Evolutionary conservation across 2,113 vertebrate species (phyloP).

Genomic region (Hippocampus barbouri): DNA sequence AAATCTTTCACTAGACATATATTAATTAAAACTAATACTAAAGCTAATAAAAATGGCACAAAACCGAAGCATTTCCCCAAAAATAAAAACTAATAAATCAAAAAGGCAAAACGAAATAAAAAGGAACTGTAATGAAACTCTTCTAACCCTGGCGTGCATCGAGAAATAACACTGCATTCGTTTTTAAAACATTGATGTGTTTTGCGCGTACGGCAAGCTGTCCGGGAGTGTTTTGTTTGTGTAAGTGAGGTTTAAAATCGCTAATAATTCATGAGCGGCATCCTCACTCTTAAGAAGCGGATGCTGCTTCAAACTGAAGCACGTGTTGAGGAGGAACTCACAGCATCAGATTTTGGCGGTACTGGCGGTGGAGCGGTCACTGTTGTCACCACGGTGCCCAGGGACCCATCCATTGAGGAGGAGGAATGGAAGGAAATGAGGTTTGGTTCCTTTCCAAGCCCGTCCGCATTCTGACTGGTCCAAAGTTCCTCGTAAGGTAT

Average conservation of each 20-base stretch:
- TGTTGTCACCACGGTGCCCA: slow-evolving; percentile 65
- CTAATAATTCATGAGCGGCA: slow-evolving; percentile 61
- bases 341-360: slow-evolving; percentile 98
- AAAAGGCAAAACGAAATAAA: too few relatives aligned
- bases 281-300: slow-evolving; percentile 22
- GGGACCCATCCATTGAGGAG: slow-evolving; percentile 68
- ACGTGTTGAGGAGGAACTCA: slow-evolving; percentile 71
- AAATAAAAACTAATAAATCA: too few relatives aligned
- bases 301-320: slow-evolving; percentile 41
- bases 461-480: slow-evolving; percentile 77
- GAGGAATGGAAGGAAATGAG: slow-evolving; percentile 78
- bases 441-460: slow-evolving; percentile 75
- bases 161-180: neutral
- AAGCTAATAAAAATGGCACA: too few relatives aligned
- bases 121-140: too few relatives aligned
- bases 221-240: neutral
- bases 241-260: slow-evolving; percentile 11
- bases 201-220: neutral
- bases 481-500: slow-evolving; percentile 97
- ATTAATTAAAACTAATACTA: too few relatives aligned
- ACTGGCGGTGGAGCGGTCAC: slow-evolving; percentile 82
- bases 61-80: too few relatives aligned
- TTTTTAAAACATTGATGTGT: neutral
- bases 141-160: too few relatives aligned
- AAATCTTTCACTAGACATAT: too few relatives aligned